These are phyloP conservation scores for Schizaphis graminum DNA, from an alignment of 2,888 invertebrate genomes.

Conservation along the genomic window DNA sequence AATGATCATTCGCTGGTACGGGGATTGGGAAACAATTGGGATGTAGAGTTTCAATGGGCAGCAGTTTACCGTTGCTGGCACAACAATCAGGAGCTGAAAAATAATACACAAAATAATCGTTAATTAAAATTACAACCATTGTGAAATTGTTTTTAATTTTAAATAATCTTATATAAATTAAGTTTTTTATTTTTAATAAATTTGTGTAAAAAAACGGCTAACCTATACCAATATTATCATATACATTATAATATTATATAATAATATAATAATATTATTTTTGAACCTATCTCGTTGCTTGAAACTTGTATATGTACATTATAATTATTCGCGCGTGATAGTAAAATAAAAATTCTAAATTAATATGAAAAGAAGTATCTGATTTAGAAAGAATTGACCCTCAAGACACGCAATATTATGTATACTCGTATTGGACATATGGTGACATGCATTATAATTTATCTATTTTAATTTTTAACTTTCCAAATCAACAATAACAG, in stretches of 20 bases:
- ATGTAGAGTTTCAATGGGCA: constrained; percentile 69
- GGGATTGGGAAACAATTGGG: constrained; percentile 68
- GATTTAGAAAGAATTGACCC: not conserved
- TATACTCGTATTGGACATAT: not conserved
- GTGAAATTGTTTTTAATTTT: not conserved
- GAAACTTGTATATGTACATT: not conserved
- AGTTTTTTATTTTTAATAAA: not conserved
- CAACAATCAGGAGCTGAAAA: constrained; percentile 69
- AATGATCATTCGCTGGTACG: constrained; percentile 66
- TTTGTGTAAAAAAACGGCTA: not conserved
- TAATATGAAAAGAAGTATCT: not conserved
- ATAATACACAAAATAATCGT: not conserved
- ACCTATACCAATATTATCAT: not conserved
- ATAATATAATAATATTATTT: not conserved
- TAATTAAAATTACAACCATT: not conserved
- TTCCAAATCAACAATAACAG: constrained; percentile 3
- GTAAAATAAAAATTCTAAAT: not conserved
- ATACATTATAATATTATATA: not conserved
- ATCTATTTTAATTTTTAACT: not conserved
- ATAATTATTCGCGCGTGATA: not conserved
- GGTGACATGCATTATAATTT: not conserved
- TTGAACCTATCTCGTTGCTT: not conserved
- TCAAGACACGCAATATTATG: not conserved
- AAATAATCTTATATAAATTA: not conserved
- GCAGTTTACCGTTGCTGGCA: constrained; percentile 70